Conservation (phyloP, 1,140 invertebrate species). For the Atta texana region DNA sequence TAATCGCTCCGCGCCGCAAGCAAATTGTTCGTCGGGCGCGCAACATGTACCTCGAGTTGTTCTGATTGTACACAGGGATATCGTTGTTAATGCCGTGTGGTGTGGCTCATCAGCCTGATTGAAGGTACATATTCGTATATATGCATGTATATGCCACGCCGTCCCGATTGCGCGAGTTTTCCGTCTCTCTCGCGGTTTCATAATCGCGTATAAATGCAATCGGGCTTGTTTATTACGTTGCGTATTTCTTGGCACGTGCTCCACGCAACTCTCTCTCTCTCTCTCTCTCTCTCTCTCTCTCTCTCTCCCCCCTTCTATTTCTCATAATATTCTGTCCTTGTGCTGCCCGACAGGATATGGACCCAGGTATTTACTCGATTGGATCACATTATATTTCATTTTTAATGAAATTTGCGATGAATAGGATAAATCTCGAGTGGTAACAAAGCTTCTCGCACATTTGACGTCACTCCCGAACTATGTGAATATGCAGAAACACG, state of each 20-base stretch:
- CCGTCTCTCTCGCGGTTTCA: background rate
- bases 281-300: background rate
- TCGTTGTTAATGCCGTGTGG: background rate
- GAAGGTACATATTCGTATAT: slow-evolving; percentile 13
- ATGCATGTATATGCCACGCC: too few relatives aligned
- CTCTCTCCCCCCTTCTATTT: background rate
- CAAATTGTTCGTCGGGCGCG: slow-evolving; percentile 71
- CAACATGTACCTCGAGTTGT: slow-evolving; percentile 59
- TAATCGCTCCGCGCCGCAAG: slow-evolving; percentile 77
- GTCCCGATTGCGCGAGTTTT: background rate
- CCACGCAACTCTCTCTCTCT: background rate
- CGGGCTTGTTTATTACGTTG: slow-evolving; percentile 3
- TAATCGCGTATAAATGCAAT: background rate
- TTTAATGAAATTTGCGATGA: background rate
- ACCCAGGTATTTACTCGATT: slow-evolving; percentile 78
- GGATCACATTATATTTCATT: background rate
- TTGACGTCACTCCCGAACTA: slow-evolving; percentile 6
- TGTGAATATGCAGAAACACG: background rate
- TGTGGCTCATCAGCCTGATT: slow-evolving; percentile 19
- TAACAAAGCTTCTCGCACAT: background rate
- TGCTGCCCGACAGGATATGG: slow-evolving; percentile 77
- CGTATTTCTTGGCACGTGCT: background rate
- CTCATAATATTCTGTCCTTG: slow-evolving; percentile 35
- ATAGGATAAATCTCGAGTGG: background rate
- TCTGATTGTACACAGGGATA: slow-evolving; percentile 43